Evolutionary conservation across 2,113 vertebrate genomes (phyloP), one percentile per base, ranked within the genome.

Genomic region (Nesogale talazaci): DNA sequence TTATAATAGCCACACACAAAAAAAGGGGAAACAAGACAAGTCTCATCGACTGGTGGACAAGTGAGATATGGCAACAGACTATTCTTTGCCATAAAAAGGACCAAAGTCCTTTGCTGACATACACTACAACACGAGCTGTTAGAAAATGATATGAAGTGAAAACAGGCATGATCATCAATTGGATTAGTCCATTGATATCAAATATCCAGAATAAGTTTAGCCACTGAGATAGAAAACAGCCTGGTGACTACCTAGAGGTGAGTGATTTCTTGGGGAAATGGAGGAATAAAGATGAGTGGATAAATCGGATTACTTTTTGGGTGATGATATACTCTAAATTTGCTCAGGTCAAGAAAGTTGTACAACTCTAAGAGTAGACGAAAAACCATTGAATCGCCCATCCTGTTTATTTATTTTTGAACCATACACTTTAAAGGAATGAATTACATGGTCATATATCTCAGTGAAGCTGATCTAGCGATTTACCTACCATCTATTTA

Each of bases 311-410:
- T 69, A 67, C 12, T 86, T 75, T 38, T 5, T 27, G 72, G 9
- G 4, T 88, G 40, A 77, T 61, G 36, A 90, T 85, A 72, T 75
- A 38, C 23, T 40, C 72, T 69, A 93, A 93, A 88, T 78, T 11
- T 61, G 20, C 31, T 52, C 34, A 15, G 27, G 46, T 9, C 46
- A 52, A 52, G 46, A 11, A 52, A 36, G 23, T 20, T 75, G 27
- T 6, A 69, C 40, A 85, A 25, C 61, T 78, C 12, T 67, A 31
- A 52, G 61, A 92, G 76, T 22, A 90, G 56, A 80, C 27, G 78
- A 61, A 94, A 86, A 79, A 36, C 27, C 52, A 81, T 0, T 72
- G 29, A 91, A 75, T 6, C 46, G 14, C 46, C 46, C 46, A 52
- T 52, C 42, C n/a, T n/a, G n/a, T n/a, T 46, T 46, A 46, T 46